Percentiles rank a stretch among this genome's conserved stretches.
phyloP scores from a whole-genome alignment of 2,113 vertebrate species.

The Nothoprocta perdicaria region DNA sequence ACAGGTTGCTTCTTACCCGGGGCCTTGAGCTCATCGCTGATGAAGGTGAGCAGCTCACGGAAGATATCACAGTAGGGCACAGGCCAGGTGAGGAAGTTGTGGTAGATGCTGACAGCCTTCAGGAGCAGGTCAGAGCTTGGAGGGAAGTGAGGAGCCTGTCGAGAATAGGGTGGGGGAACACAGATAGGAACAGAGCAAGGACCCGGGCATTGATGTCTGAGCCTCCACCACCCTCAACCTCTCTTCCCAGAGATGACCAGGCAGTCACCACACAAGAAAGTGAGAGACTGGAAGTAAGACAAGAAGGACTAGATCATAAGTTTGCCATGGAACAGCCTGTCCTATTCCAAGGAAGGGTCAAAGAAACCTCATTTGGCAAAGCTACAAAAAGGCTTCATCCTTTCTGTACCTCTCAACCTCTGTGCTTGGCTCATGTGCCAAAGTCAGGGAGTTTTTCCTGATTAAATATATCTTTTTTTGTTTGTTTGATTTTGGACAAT shows the following conservation, averaged over 20 bases:
- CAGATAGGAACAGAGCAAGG: neutral
- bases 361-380: neutral
- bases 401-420: neutral
- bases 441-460: neutral
- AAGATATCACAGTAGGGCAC: conserved; percentile 90
- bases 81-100: conserved; percentile 93
- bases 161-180: neutral
- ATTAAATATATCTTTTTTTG: neutral
- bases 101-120: conserved; percentile 84
- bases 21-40: conserved; percentile 88
- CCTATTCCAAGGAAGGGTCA: neutral
- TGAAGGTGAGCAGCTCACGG: conserved; percentile 86
- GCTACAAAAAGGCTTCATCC: neutral
- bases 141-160: conserved; percentile 90
- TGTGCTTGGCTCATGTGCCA: rapidly evolving
- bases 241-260: no score
- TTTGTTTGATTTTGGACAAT: no score
- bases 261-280: rapidly evolving
- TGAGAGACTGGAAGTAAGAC: neutral
- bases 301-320: neutral
- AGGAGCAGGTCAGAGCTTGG: conserved; percentile 83
- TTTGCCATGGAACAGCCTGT: neutral
- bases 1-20: conserved; percentile 80
- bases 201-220: rapidly evolving
- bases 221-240: neutral